Evolutionary conservation across 2,888 invertebrate species (phyloP).

Genomic region (Aplocera efformata): DNA sequence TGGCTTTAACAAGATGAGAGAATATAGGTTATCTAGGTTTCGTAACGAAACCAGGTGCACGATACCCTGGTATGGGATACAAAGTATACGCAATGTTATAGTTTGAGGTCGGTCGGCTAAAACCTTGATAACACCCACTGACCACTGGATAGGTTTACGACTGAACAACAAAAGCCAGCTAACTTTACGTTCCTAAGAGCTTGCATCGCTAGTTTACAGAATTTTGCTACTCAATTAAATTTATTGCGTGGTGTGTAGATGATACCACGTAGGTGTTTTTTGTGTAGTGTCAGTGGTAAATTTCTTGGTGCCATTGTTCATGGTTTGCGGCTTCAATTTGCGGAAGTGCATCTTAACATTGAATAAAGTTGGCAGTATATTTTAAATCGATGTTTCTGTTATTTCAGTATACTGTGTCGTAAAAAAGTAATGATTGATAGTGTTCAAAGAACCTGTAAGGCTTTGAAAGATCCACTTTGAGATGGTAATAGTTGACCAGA

Average conservation of each 20-base stretch:
- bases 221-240: constrained; percentile 24
- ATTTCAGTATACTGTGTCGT: no score
- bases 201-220: constrained; percentile 24
- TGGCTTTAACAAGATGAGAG: no score
- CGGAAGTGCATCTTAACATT: no score
- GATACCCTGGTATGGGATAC: constrained; percentile 60
- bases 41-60: constrained; percentile 55
- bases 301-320: constrained; percentile 7
- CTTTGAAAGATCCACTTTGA: no score
- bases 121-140: constrained; percentile 42
- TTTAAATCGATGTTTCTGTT: no score
- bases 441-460: no score
- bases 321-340: not conserved
- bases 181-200: constrained; percentile 23
- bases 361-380: no score
- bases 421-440: no score
- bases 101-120: constrained; percentile 36
- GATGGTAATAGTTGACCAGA: no score
- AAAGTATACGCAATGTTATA: constrained; percentile 59
- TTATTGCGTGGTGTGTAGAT: constrained; percentile 22
- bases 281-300: no score
- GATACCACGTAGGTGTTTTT: constrained; percentile 17
- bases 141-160: constrained; percentile 36
- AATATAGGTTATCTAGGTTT: not conserved
- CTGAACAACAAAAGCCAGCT: constrained; percentile 23